Evolutionary conservation across 2,888 invertebrate genomes (phyloP).

Genomic region (Dynastes grantii): DNA sequence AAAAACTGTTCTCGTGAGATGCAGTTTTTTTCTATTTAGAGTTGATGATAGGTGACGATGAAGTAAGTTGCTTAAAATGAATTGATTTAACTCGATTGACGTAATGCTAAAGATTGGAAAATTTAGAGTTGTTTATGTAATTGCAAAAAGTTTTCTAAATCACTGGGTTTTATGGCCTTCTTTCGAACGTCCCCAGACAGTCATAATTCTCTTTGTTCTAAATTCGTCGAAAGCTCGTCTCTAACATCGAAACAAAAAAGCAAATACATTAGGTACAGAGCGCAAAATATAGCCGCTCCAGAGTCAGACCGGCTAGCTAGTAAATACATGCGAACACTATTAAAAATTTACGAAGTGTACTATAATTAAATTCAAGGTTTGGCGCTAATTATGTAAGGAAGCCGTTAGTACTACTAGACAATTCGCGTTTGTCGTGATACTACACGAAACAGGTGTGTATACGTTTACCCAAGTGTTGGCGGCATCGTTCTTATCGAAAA

Average conservation of each 20-base stretch:
- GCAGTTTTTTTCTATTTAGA: too few relatives aligned
- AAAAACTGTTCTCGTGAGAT: too few relatives aligned
- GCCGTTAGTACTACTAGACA: slow-evolving; percentile 21
- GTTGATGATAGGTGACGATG: too few relatives aligned
- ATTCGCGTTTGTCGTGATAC: neutral
- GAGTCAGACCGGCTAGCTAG: neutral
- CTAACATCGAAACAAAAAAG: neutral
- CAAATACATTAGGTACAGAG: neutral
- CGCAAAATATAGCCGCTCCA: neutral
- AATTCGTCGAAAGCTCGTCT: neutral
- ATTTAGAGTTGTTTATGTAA: neutral
- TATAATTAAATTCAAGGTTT: slow-evolving; percentile 33
- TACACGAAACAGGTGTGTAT: neutral
- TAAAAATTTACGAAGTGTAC: slow-evolving; percentile 16
- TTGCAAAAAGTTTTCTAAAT: too few relatives aligned
- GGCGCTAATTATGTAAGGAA: slow-evolving; percentile 17
- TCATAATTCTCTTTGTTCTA: slow-evolving; percentile 5
- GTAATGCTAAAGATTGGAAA: neutral
- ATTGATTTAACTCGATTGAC: neutral
- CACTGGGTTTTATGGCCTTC: neutral
- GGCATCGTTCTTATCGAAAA: slow-evolving; percentile 9
- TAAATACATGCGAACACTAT: neutral
- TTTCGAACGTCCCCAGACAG: neutral
- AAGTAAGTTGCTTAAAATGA: neutral
- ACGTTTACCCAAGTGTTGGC: neutral